Base-by-base conservation (phyloP, 2,888 invertebrate genomes). In the Horisme vitalbata region DNA sequence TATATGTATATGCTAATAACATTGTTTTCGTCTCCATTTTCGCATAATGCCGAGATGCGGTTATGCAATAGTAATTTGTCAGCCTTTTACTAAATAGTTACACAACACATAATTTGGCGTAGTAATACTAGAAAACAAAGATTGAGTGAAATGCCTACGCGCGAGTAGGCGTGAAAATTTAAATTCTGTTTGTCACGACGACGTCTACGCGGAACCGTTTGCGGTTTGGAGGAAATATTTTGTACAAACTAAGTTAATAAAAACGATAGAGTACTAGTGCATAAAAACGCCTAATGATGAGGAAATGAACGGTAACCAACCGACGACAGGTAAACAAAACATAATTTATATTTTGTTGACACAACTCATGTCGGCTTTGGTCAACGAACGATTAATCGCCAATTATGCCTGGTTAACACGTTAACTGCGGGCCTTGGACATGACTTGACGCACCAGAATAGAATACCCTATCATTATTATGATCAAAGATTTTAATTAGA, bases 131-230 rank as follows among this genome's bases (percentile, higher is more conserved):
- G 75, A 77, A 79, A 80, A 71, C 68, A 65, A 45, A 51, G 65
- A 63, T 61, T 55, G 61, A 74, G 73, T 72, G 74, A 78, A 78
- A 79, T 75, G 69, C 53, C 55, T 48, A 52, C 59, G 65, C 48
- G 67, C 71, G 71, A 71, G 72, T 69, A 47, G 73, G 75, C 76
- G 78, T 81, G 74, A 75, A 78, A 71, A 79, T 75, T 65, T 59
- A 57, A 73, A 74, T 75, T 73, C 63, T 68, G 55, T 59, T 65
- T 73, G 68, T 73, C 71, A 73, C 66, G 67, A 68, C 52, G 55
- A 55, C 26, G n/a, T n/a, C 6, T 32, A 45, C 37, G 44, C 44
- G 41, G 51, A 46, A 51, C 35, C 4, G 36, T n/a, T n/a, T 32
- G 46, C 13, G 43, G 44, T 52, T 46, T 28, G 33, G 23, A 33